These are phyloP conservation scores for Drosophila willistoni DNA, from an alignment of 1,140 invertebrate species.

Conservation along the genomic window DNA sequence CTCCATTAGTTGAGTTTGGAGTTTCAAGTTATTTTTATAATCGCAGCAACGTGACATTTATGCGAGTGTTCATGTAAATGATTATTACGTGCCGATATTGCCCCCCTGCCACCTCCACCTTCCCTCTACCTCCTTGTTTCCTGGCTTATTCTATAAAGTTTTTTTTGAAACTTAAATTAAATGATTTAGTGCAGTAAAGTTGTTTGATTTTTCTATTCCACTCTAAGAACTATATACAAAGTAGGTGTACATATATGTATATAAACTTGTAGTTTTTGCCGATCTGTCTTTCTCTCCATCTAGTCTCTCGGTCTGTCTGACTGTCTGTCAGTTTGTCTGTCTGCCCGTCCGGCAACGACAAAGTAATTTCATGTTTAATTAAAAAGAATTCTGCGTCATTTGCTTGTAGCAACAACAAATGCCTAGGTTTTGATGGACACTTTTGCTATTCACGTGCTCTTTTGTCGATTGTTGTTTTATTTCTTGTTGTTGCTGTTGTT, in stretches of 20 bases:
- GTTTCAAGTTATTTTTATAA: conserved; percentile 79
- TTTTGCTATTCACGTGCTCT: conserved; percentile 65
- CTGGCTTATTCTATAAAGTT: conserved; percentile 37
- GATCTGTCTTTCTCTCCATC: conserved; percentile 12
- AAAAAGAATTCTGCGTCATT: conserved; percentile 77
- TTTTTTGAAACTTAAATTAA: conserved; percentile 71
- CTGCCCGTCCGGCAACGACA: conserved; percentile 49
- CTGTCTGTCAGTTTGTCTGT: neutral
- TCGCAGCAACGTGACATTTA: conserved; percentile 78
- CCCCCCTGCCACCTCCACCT: conserved; percentile 7
- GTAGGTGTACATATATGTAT: neutral
- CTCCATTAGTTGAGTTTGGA: conserved; percentile 65
- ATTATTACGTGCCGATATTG: conserved; percentile 71
- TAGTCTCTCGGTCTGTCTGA: conserved; percentile 4
- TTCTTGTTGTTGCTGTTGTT: conserved; percentile 44
- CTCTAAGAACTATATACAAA: conserved; percentile 1
- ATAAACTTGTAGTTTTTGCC: neutral
- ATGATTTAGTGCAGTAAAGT: conserved; percentile 62
- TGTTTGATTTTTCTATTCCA: conserved; percentile 20
- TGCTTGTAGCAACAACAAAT: conserved; percentile 43
- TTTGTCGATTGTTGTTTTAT: conserved; percentile 23
- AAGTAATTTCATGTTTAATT: conserved; percentile 81
- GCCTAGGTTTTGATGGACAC: conserved; percentile 64
- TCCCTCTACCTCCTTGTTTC: no score
- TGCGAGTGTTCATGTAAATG: conserved; percentile 81